phyloP scores from a whole-genome alignment of 1,140 invertebrate species.

The Ctenoplectra terminalis region DNA sequence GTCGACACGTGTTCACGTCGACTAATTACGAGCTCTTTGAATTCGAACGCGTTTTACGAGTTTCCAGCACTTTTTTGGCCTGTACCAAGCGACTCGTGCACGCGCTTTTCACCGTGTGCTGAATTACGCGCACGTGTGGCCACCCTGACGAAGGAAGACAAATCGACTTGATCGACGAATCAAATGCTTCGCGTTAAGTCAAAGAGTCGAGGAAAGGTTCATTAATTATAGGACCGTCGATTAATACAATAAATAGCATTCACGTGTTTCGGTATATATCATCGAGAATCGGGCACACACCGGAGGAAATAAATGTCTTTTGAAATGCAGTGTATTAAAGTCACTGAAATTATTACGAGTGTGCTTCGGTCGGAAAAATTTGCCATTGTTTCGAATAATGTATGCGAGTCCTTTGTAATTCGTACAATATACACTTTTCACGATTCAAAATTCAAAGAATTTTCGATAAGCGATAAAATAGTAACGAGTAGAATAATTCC shows the following conservation, averaged over 20 bases:
- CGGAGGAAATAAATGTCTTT: constrained; percentile 1
- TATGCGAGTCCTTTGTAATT: not conserved
- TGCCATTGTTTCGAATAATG: not conserved
- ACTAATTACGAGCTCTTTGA: constrained; percentile 62
- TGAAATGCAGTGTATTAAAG: not conserved
- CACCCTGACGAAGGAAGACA: constrained; percentile 24
- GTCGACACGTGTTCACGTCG: constrained; percentile 38
- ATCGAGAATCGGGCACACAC: not conserved
- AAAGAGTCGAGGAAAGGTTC: not conserved
- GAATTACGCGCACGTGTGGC: constrained; percentile 49
- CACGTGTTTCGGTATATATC: constrained; percentile 1
- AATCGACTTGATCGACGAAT: constrained; percentile 62
- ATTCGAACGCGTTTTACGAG: constrained; percentile 55
- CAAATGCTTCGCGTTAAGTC: constrained; percentile 44
- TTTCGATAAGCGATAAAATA: too few species aligned
- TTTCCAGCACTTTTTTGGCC: constrained; percentile 50
- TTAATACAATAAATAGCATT: constrained; percentile 32
- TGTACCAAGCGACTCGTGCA: constrained; percentile 11
- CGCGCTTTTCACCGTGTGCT: constrained; percentile 9
- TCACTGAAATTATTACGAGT: not conserved
- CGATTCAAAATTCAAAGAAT: too few species aligned
- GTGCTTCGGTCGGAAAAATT: not conserved
- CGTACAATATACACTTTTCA: not conserved
- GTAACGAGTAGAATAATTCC: not conserved
- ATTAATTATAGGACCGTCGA: constrained; percentile 19